Conservation (phyloP, 92 coral and sea anemone species). For the Bergia sp. region DNA sequence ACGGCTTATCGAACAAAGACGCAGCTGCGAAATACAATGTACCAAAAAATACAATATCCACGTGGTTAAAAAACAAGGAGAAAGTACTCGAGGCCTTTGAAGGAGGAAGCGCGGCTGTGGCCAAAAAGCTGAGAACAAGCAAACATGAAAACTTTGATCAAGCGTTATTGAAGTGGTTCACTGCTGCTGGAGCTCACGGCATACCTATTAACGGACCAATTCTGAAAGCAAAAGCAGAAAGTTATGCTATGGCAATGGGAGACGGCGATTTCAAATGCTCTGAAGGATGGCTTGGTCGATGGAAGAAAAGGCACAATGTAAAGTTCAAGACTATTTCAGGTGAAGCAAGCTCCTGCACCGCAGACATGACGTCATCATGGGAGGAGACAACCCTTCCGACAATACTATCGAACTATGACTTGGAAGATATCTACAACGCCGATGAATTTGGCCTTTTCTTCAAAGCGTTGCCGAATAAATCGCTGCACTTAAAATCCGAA, state of each 20-base stretch:
- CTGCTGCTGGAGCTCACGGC: too few species aligned
- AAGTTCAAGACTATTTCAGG: constrained; percentile 39
- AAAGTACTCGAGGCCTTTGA: too few species aligned
- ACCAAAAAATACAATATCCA: too few species aligned
- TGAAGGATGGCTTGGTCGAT: constrained; percentile 48
- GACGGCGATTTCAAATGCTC: constrained; percentile 11
- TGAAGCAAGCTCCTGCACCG: constrained; percentile 48
- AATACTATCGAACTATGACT: constrained; percentile 28
- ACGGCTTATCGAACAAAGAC: too few species aligned
- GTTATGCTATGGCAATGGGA: constrained; percentile 2
- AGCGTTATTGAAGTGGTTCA: too few species aligned
- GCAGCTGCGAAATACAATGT: too few species aligned
- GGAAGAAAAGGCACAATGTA: constrained; percentile 46
- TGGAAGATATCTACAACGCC: constrained; percentile 41
- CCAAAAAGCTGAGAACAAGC: too few species aligned
- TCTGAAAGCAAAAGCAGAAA: constrained; percentile 25
- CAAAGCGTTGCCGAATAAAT: constrained; percentile 46
- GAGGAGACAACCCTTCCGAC: constrained; percentile 46
- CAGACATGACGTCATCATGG: constrained; percentile 52
- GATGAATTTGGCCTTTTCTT: constrained; percentile 49
- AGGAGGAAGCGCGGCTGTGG: too few species aligned
- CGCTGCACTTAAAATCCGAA: constrained; percentile 49
- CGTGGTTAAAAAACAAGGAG: too few species aligned
- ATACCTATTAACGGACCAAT: too few species aligned
- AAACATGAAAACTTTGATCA: too few species aligned